phyloP scores from a whole-genome alignment of 2,113 vertebrate species.

The Edolisoma coerulescens region DNA sequence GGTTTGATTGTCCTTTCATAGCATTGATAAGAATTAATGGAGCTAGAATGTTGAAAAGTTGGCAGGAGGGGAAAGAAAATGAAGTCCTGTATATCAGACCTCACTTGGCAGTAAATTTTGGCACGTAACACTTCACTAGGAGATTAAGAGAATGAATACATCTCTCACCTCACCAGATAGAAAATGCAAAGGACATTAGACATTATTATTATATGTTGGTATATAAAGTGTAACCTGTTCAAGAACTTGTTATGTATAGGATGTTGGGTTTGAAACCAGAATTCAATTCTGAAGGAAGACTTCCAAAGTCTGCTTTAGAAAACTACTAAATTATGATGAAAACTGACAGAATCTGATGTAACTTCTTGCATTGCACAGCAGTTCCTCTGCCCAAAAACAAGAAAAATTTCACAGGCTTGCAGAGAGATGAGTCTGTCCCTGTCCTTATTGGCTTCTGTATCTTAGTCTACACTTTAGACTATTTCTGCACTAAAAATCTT shows the following conservation, averaged over 20 bases:
- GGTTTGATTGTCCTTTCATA: not conserved
- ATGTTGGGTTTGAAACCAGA: not conserved
- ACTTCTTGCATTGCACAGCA: not conserved
- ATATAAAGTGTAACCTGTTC: not conserved
- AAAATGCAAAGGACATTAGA: not conserved
- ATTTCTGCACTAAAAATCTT: not conserved
- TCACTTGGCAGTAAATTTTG: not conserved
- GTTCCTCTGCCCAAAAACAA: not conserved
- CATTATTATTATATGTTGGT: not conserved
- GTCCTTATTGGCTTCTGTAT: not conserved
- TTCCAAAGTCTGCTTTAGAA: not conserved
- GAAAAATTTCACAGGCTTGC: not conserved
- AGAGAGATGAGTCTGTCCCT: not conserved
- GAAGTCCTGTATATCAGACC: not conserved
- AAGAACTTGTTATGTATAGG: not conserved
- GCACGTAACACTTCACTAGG: not conserved
- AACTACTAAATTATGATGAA: not conserved
- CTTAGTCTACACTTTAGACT: not conserved
- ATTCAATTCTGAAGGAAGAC: not conserved
- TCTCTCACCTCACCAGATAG: not conserved
- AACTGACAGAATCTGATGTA: not conserved
- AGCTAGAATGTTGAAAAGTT: not conserved
- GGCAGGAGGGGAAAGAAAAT: not conserved
- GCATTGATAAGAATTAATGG: not conserved
- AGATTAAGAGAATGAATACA: not conserved